Base-by-base conservation (phyloP, 2,113 vertebrate genomes). In the Pica pica region DNA sequence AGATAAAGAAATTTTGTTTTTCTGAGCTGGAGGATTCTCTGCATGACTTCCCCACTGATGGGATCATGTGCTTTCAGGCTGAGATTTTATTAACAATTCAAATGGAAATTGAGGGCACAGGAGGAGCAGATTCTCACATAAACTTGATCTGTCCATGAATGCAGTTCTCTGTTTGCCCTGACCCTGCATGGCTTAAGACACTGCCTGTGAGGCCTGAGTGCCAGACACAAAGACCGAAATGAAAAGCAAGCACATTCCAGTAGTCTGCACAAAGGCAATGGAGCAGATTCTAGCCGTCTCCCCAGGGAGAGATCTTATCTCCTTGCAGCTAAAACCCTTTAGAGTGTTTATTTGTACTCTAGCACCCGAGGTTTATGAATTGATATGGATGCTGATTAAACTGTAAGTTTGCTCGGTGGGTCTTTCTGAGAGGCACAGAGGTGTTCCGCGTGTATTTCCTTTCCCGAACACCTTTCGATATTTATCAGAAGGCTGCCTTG, bases 71-170 rank as follows among this genome's bases (percentile, higher is more conserved):
- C 98, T 98, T 98, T 98, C 98, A 98, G 98, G 95, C 97, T 97
- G 97, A 96, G 98, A 98, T 98, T 98, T 99, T 98, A 98, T 99
- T 98, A 98, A 98, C 98, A 98, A 99, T 99, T 99, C 99, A 99
- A 99, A 99, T 99, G 99, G 98, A 99, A 99, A 99, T 99, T 96
- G 96, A 97, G 99, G 98, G 98, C 98, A 99, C 98, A 95, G 96
- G 97, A 98, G 98, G 98, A 98, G 98, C 98, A 98, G 98, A 99
- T 99, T 99, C 99, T 99, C 99, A 99, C 99, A 99, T 99, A 98
- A 99, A 99, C 98, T 99, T 99, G 98, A 99, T 99, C 98, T 99
- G 98, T 98, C 98, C 98, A 98, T 99, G 99, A 99, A 99, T 99
- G 98, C 98, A 96, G 97, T 98, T 98, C 98, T 99, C 98, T 99